Percentiles rank a stretch among this genome's conserved stretches.
These are phyloP conservation scores for Heloderma charlesbogerti DNA, from an alignment of 2,113 vertebrate species.

Conservation along the genomic window DNA sequence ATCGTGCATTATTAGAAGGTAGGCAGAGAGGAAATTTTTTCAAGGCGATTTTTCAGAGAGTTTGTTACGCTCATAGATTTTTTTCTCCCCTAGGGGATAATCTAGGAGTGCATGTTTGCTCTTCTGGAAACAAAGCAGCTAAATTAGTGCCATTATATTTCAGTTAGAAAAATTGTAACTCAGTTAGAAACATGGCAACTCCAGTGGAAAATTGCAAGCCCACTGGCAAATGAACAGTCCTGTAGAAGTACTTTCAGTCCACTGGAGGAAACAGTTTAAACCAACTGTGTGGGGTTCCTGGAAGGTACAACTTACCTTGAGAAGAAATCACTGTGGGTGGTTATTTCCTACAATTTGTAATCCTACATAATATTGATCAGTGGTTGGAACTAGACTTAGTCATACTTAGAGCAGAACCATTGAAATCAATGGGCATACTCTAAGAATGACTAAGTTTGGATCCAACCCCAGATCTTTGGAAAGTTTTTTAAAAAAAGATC, in stretches of 20 bases:
- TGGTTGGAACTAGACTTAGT: background rate
- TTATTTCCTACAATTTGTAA: background rate
- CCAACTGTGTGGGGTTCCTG: background rate
- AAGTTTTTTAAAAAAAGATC: background rate
- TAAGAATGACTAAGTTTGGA: no score
- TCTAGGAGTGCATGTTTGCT: background rate
- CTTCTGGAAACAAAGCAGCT: background rate
- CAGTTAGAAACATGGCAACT: constrained; percentile 3
- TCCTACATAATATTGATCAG: background rate
- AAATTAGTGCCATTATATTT: constrained; percentile 10
- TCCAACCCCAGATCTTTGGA: background rate
- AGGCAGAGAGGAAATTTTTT: background rate
- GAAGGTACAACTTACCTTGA: no score
- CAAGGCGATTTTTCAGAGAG: background rate
- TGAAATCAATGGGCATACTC: no score
- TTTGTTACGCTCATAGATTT: background rate
- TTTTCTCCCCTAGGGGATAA: background rate
- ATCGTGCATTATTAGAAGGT: background rate
- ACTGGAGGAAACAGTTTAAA: background rate
- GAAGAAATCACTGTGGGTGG: background rate
- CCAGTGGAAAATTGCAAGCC: constrained; percentile 1
- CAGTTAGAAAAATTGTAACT: constrained; percentile 22
- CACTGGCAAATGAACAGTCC: background rate
- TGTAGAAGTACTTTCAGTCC: background rate
- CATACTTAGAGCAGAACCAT: no score